phyloP scores from a whole-genome alignment of 2,797 vertebrate genomes.

The Jordanella pulchra region DNA sequence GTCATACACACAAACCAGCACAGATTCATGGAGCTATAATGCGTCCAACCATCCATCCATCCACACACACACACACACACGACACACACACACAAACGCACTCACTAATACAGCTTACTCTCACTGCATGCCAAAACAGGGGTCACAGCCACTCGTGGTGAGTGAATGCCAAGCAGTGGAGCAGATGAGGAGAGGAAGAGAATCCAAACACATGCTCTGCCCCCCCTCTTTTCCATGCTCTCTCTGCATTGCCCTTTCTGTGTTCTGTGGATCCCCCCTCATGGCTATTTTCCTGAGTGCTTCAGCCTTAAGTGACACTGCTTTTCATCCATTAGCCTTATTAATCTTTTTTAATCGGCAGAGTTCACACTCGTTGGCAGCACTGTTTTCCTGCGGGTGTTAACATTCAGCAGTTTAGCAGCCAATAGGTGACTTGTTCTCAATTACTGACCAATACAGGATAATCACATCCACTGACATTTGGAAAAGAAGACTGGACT shows the following conservation, averaged over 20 bases:
- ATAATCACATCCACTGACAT: slow-evolving; percentile 59
- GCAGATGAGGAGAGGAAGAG: slow-evolving; percentile 63
- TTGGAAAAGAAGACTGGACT: slow-evolving; percentile 31
- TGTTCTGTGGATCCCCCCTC: slow-evolving; percentile 21
- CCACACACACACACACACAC: slow-evolving; percentile 20
- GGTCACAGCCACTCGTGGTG: slow-evolving; percentile 63
- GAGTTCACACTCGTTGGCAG: slow-evolving; percentile 62
- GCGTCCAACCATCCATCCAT: slow-evolving; percentile 24
- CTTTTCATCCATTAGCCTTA: slow-evolving; percentile 73
- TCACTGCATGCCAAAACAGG: slow-evolving; percentile 57
- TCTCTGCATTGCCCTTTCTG: slow-evolving; percentile 32
- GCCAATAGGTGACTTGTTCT: slow-evolving; percentile 69
- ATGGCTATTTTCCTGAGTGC: slow-evolving; percentile 54
- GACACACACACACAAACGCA: slow-evolving; percentile 25
- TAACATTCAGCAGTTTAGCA: slow-evolving; percentile 68
- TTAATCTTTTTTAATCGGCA: slow-evolving; percentile 74
- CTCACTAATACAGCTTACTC: slow-evolving; percentile 49
- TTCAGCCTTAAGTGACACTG: slow-evolving; percentile 53
- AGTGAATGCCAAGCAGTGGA: slow-evolving; percentile 67
- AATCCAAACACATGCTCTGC: slow-evolving; percentile 41
- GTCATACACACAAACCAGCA: slow-evolving; percentile 28
- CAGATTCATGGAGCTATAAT: slow-evolving; percentile 24
- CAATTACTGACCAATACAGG: slow-evolving; percentile 66
- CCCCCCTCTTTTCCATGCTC: slow-evolving; percentile 13
- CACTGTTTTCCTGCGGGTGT: slow-evolving; percentile 58